These are phyloP conservation scores for Channa argus DNA, from an alignment of 2,113 vertebrate species.

Conservation along the genomic window DNA sequence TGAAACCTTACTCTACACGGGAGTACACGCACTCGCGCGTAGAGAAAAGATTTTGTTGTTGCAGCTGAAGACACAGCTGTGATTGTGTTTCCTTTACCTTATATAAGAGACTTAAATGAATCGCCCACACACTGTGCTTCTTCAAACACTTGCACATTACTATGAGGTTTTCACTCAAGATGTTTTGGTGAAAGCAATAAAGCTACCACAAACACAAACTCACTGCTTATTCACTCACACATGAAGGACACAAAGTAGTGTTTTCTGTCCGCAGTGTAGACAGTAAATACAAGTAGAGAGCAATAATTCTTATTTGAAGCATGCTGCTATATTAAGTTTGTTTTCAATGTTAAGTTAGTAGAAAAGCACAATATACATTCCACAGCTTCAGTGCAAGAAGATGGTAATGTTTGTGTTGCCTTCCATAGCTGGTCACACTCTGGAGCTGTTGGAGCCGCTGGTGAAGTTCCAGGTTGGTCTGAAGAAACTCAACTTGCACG, in stretches of 20 bases:
- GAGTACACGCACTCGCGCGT: too few species aligned
- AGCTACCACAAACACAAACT: constrained; percentile 46
- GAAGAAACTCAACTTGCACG: constrained; percentile 94
- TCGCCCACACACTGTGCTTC: constrained; percentile 31
- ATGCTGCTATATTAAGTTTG: not conserved
- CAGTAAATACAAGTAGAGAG: constrained; percentile 6
- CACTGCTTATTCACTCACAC: constrained; percentile 26
- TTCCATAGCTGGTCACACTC: constrained; percentile 89
- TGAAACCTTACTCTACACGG: too few species aligned
- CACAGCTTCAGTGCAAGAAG: not conserved
- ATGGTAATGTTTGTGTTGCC: constrained; percentile 2
- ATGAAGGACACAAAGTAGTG: constrained; percentile 22
- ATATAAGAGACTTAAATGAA: constrained; percentile 41
- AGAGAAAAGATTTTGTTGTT: constrained; percentile 23
- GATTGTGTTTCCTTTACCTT: constrained; percentile 17
- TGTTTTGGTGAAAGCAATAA: constrained; percentile 56
- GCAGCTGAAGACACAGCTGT: constrained; percentile 41
- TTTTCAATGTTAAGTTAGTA: constrained; percentile 34
- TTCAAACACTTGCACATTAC: constrained; percentile 45
- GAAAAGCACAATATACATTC: not conserved
- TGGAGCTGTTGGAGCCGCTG: constrained; percentile 93
- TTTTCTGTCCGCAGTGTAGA: not conserved
- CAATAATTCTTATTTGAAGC: not conserved
- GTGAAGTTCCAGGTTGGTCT: constrained; percentile 94
- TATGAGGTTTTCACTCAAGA: constrained; percentile 41